Percentiles rank a stretch among this genome's conserved stretches.
phyloP scores from a whole-genome alignment of 2,113 vertebrate genomes.

The Chrysochloris asiatica region DNA sequence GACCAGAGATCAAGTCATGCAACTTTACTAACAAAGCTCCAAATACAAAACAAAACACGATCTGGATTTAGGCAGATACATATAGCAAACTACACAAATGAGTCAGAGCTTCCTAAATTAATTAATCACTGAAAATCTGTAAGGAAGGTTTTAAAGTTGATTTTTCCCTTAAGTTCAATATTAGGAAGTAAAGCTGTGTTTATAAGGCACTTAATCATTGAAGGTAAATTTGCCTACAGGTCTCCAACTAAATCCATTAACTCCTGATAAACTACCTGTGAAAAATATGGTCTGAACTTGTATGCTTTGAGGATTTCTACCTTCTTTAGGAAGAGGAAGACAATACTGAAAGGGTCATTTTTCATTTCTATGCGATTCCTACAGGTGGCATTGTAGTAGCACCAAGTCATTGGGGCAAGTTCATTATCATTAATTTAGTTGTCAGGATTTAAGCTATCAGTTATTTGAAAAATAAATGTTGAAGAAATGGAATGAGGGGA shows the following conservation, averaged over 20 bases:
- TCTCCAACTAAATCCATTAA: not conserved
- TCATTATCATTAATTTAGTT: not conserved
- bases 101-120: no score
- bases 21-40: no score
- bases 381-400: not conserved
- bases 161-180: no score
- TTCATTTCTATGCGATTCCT: not conserved
- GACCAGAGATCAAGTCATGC: no score
- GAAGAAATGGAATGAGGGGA: not conserved
- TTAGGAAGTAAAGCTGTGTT: not conserved
- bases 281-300: not conserved
- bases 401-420: not conserved
- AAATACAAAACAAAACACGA: no score
- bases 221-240: conserved; percentile 29
- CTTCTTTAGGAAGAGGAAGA: not conserved
- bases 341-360: no score
- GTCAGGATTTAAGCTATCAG: not conserved
- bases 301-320: not conserved
- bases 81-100: no score
- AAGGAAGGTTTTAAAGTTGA: no score
- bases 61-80: no score
- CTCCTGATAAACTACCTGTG: not conserved
- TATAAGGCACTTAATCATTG: not conserved
- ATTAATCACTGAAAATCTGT: no score
- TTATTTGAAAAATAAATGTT: conserved; percentile 32